Percentiles rank a stretch among this genome's conserved stretches.
Evolutionary conservation across 2,888 invertebrate species (phyloP).

Genomic region (Sympetrum striolatum): DNA sequence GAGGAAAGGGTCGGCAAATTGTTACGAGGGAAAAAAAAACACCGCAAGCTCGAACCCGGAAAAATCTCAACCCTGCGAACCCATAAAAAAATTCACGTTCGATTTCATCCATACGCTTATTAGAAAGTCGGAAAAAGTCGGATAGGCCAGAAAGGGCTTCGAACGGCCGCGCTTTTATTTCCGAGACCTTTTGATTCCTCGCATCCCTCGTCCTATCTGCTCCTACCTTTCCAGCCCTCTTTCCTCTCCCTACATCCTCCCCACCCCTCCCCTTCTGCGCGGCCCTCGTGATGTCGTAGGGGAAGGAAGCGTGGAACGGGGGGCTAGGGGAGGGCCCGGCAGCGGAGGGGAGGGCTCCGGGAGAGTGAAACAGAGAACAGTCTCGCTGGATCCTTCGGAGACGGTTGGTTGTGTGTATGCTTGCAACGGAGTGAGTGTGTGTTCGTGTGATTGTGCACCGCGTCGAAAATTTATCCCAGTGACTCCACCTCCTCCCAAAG

Average conservation of each 20-base stretch:
- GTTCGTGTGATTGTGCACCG: neutral
- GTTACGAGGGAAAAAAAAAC: too few relatives aligned
- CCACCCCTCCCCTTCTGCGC: neutral
- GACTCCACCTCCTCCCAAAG: neutral
- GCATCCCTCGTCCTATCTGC: neutral
- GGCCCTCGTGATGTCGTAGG: neutral
- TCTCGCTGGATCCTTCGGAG: slow-evolving; percentile 12
- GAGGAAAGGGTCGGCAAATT: too few relatives aligned
- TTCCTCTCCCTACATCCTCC: neutral
- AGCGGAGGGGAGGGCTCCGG: neutral
- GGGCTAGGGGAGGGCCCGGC: neutral
- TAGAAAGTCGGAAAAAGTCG: neutral
- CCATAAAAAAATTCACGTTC: too few relatives aligned
- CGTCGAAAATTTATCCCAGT: too few relatives aligned
- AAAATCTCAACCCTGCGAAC: too few relatives aligned
- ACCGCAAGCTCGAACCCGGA: too few relatives aligned
- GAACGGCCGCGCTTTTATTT: neutral
- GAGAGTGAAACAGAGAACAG: neutral
- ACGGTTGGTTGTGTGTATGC: neutral
- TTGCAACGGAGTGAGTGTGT: neutral
- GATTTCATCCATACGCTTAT: too few relatives aligned
- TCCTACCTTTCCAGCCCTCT: neutral
- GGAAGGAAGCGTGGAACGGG: neutral
- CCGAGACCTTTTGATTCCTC: neutral
- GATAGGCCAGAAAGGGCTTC: neutral